These are phyloP conservation scores for Itoplectis maculator DNA, from an alignment of 2,888 invertebrate species.

Conservation along the genomic window DNA sequence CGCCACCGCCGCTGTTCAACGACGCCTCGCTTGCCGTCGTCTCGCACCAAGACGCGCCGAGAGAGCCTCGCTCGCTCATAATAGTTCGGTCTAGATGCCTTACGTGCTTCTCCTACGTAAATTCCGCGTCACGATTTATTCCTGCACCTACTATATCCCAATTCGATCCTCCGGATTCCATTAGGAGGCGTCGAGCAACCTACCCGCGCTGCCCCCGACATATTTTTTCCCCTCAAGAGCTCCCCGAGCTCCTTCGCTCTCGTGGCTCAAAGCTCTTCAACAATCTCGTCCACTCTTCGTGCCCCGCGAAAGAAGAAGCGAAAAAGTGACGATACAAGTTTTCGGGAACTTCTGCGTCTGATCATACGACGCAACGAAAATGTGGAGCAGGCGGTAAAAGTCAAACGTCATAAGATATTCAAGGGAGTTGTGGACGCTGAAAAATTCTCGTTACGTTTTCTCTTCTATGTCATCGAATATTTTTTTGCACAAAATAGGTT, in stretches of 20 bases:
- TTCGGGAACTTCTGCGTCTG: neutral
- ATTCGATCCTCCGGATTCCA: slow-evolving; percentile 45
- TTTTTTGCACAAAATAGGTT: too few relatives aligned
- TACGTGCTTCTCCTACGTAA: slow-evolving; percentile 67
- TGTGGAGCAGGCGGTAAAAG: neutral
- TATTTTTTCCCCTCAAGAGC: slow-evolving; percentile 32
- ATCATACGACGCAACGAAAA: neutral
- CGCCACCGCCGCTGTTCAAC: slow-evolving; percentile 17
- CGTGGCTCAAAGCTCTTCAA: neutral
- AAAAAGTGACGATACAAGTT: neutral
- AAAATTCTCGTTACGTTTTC: too few relatives aligned
- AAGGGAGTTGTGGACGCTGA: neutral
- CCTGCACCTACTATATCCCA: slow-evolving; percentile 52
- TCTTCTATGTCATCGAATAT: too few relatives aligned
- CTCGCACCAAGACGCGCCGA: neutral
- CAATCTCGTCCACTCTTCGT: neutral
- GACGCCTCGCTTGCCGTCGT: slow-evolving; percentile 12
- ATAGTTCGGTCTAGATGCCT: slow-evolving; percentile 59
- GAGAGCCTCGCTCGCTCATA: slow-evolving; percentile 51
- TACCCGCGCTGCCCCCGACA: slow-evolving; percentile 8
- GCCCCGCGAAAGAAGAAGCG: neutral
- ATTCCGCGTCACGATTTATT: slow-evolving; percentile 64
- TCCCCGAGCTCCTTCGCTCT: slow-evolving; percentile 19
- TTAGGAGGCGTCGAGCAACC: slow-evolving; percentile 41
- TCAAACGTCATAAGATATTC: neutral